phyloP scores from a whole-genome alignment of 2,797 vertebrate genomes.

The Cyclura pinguis region DNA sequence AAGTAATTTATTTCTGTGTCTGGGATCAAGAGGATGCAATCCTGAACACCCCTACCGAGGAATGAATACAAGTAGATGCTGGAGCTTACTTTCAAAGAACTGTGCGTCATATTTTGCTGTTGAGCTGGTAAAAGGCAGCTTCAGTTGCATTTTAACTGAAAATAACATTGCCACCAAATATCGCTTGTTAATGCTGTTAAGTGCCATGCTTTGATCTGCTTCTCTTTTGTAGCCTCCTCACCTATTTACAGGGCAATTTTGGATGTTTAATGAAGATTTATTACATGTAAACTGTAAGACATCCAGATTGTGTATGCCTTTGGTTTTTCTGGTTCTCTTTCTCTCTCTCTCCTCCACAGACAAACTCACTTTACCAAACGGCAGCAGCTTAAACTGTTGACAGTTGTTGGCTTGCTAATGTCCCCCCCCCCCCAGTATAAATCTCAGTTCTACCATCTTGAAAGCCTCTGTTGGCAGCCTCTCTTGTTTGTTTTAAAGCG shows the following conservation, averaged over 20 bases:
- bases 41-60: too few relatives aligned
- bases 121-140: background rate
- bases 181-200: background rate
- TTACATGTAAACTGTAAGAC: background rate
- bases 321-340: background rate
- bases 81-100: background rate
- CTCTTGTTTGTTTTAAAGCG: constrained; percentile 59
- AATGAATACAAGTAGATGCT: background rate
- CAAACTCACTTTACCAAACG: constrained; percentile 4
- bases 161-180: background rate
- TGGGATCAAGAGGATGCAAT: background rate
- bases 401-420: constrained; percentile 36
- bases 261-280: background rate
- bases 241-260: background rate
- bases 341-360: background rate
- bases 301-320: constrained; percentile 15
- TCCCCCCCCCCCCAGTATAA: constrained; percentile 44
- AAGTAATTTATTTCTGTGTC: background rate
- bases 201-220: background rate
- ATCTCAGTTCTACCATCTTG: constrained; percentile 49
- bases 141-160: background rate
- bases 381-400: constrained; percentile 35
- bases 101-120: background rate
- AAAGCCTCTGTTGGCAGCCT: constrained; percentile 50
- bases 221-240: background rate